Base-by-base conservation (phyloP, 2,888 invertebrate species). In the Thera britannica region DNA sequence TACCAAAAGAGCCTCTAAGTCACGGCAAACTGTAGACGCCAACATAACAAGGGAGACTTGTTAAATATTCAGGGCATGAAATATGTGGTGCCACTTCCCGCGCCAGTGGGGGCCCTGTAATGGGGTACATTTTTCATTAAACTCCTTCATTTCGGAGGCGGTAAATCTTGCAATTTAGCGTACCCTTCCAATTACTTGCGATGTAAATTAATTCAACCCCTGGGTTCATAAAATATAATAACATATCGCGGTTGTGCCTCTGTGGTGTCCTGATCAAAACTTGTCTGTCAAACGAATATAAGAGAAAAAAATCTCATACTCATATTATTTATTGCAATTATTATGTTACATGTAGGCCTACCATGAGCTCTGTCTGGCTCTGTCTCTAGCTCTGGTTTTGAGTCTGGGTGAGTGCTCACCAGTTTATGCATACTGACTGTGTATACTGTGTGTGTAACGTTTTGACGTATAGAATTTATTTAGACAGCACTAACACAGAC, bases 61-160 rank as follows among this genome's bases (percentile, higher is more conserved):
- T 65, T 69, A 68, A 63, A 62, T 66, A 70, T 56, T 65, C 61
- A 67, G 66, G 64, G 52, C 63, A 69, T 63, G 70, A 70, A 66
- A 66, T 64, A 70, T 66, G 68, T 61, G 63, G 67, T 67, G 64
- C 63, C 62, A 51, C 61, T 57, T 61, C 57, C 51, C 36, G 5
- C 51, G n/a, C 38, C 56, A 36, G n/a, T 52, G 34, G 9, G 61
- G 58, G 65, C 34, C 55, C 58, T 46, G 58, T 68, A 71, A 72
- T 67, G 63, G 58, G 56, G 63, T 62, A 67, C 65, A 73, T 75
- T 69, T 70, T 70, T 73, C 73, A 73, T 67, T 54, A 60, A 62
- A 60, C 71, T 72, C 70, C 68, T 68, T 72, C 67, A 71, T 68
- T 68, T 65, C 62, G 52, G 23, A 46, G 5, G 46, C 57, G 36